A percentile compares a stretch with the other conserved stretches of the same genome.
Evolutionary conservation across 2,888 invertebrate species (phyloP).

Genomic region (Dynastes hyllus): DNA sequence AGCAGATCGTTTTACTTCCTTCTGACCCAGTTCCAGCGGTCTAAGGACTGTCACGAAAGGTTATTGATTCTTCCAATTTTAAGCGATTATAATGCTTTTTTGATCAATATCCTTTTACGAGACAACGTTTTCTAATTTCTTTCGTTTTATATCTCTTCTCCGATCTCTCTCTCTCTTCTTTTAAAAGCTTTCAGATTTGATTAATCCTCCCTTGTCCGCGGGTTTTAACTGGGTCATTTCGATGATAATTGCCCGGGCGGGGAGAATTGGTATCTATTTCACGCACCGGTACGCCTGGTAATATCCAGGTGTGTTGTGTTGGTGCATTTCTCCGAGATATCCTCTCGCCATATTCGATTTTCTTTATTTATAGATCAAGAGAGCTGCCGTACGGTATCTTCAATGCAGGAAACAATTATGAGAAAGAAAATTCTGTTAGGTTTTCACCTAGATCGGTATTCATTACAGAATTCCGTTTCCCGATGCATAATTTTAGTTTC

Average conservation of each 20-base stretch:
- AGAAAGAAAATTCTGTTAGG: conserved; percentile 6
- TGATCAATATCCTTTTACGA: too few species aligned
- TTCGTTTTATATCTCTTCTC: not conserved
- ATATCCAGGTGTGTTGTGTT: not conserved
- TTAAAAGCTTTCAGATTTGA: not conserved
- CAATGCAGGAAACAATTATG: conserved; percentile 6
- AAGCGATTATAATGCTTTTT: too few species aligned
- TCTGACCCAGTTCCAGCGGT: too few species aligned
- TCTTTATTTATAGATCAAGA: not conserved
- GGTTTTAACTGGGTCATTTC: too few species aligned
- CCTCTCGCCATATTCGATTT: not conserved
- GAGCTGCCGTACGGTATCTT: not conserved
- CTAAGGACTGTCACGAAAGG: too few species aligned
- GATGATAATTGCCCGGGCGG: conserved; percentile 13
- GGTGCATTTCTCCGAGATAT: not conserved
- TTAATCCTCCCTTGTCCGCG: too few species aligned
- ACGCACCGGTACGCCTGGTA: not conserved
- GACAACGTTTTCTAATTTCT: not conserved
- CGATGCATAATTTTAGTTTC: too few species aligned
- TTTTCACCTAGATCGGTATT: conserved; percentile 24
- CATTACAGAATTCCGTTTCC: not conserved
- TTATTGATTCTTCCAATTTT: too few species aligned
- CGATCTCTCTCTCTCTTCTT: not conserved
- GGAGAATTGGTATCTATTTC: conserved; percentile 15
- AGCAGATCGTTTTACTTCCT: too few species aligned